phyloP scores from a whole-genome alignment of 1,140 invertebrate species.

The Anoplolepis gracilipes region DNA sequence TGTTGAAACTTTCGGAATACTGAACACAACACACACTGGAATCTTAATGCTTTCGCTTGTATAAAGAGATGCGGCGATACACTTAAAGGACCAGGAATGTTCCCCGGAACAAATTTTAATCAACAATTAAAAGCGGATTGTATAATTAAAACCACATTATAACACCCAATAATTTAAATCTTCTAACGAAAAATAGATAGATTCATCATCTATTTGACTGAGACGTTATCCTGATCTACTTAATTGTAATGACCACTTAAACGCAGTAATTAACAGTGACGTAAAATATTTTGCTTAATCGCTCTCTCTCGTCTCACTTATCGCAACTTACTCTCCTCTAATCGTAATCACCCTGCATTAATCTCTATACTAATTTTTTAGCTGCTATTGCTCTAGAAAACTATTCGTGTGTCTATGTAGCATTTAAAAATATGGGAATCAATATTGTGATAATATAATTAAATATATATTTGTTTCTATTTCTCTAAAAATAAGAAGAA shows the following conservation, averaged over 20 bases:
- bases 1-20: background rate
- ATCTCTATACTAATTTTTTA: conserved; percentile 37
- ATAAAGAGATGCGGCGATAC: conserved; percentile 31
- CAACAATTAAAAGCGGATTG: conserved; percentile 23
- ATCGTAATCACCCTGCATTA: conserved; percentile 27
- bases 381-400: conserved; percentile 46
- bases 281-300: conserved; percentile 58
- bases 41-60: conserved; percentile 32
- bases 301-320: conserved; percentile 60
- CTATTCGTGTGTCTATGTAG: conserved; percentile 40
- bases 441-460: background rate
- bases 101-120: conserved; percentile 50
- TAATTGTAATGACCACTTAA: conserved; percentile 46
- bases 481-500: background rate
- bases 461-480: background rate
- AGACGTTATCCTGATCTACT: conserved; percentile 50
- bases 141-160: conserved; percentile 22
- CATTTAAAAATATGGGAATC: conserved; percentile 46
- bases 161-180: conserved; percentile 40
- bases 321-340: conserved; percentile 46
- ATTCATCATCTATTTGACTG: background rate
- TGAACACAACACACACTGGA: too few species aligned
- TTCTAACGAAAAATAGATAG: conserved; percentile 32
- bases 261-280: conserved; percentile 37
- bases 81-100: conserved; percentile 57